phyloP scores from a whole-genome alignment of 1,140 invertebrate genomes.

The Drosophila albomicans region DNA sequence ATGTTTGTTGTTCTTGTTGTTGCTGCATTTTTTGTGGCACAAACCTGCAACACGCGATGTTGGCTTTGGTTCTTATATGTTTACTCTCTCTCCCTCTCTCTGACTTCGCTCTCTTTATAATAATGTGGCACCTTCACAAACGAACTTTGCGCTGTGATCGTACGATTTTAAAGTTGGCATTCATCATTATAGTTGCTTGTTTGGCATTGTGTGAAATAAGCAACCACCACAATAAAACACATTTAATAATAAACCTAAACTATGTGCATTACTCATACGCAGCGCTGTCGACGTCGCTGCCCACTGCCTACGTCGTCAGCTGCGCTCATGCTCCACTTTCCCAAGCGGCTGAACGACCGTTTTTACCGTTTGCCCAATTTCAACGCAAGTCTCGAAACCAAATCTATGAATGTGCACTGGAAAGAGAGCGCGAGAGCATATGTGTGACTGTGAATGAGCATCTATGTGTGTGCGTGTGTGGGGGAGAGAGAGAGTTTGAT shows the following conservation, averaged over 20 bases:
- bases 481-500: slow-evolving; percentile 29
- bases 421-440: neutral
- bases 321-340: slow-evolving; percentile 59
- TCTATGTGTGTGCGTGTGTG: neutral
- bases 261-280: slow-evolving; percentile 54
- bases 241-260: slow-evolving; percentile 50
- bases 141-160: slow-evolving; percentile 61
- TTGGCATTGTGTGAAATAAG: slow-evolving; percentile 34
- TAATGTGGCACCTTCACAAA: slow-evolving; percentile 30
- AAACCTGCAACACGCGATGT: slow-evolving; percentile 37
- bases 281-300: slow-evolving; percentile 40
- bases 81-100: neutral
- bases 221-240: slow-evolving; percentile 7
- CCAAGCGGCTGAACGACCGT: slow-evolving; percentile 27
- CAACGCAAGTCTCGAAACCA: slow-evolving; percentile 6
- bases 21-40: slow-evolving; percentile 18
- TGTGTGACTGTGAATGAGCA: neutral
- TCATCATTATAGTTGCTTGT: slow-evolving; percentile 39
- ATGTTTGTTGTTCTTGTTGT: slow-evolving; percentile 34
- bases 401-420: slow-evolving; percentile 27
- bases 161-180: slow-evolving; percentile 63
- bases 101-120: slow-evolving; percentile 8
- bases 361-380: slow-evolving; percentile 56
- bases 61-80: neutral
- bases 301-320: slow-evolving; percentile 21